Evolutionary conservation across 2,888 invertebrate genomes (phyloP), one percentile per base, ranked within the genome.

Genomic region (Zygothrica quintamaculata): DNA sequence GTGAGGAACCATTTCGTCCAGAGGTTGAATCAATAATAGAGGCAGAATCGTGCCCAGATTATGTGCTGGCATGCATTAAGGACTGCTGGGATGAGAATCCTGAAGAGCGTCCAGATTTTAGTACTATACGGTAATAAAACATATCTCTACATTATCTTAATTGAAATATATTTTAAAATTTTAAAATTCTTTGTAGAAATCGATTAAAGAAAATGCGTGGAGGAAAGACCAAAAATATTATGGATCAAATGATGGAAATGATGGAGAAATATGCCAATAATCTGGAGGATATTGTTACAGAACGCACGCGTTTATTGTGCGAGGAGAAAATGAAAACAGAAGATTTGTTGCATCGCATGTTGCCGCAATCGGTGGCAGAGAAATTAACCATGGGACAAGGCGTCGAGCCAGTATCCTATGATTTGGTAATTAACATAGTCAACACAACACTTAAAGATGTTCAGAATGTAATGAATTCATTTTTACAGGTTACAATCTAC

Each of bases 231-330:
- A 94, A 95, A 85, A 97, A 97, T 90, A 97, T 98, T 81, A 96
- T 98, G 96, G 98, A 98, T 91, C 97, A 98, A 93, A 97, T 98
- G 97, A 97, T 98, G 95, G 95, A 96, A 84, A 97, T 98, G 96
- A 97, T 98, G 97, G 98, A 97, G 91, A 97, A 96, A 88, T 98
- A 98, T 91, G 97, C 98, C 59, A 96, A 96, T 91, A 96, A 98
- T 92, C 94, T 98, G 92, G 98, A 98, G 92, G 97, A 97, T 91
- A 94, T 98, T 92, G 98, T 98, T 89, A 95, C 94, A 87, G 97
- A 98, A 92, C 93, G 98, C 87, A 98, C 98, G 72, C 94, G 96
- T 89, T 93, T 97, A 88, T 92, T 98, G 87, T 95, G 94, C 88
- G 97, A 97, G 92, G 98, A 98, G 91, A 98, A 98, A 90, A 95